Evolutionary conservation across 1,140 invertebrate species (phyloP).

Genomic region (Brachionus rubens): DNA sequence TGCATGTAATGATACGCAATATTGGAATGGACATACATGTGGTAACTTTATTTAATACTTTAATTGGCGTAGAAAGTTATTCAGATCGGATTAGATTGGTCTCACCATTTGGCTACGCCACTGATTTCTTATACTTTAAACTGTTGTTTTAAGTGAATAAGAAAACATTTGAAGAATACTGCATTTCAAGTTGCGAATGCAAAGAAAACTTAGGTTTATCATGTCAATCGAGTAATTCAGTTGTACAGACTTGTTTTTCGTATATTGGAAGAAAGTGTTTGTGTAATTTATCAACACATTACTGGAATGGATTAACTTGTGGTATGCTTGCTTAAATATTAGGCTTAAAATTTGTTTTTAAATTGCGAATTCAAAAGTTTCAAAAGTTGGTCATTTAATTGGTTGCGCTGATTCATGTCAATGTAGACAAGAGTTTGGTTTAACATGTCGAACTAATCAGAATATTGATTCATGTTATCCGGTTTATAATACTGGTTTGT

Average conservation of each 20-base stretch:
- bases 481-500: neutral
- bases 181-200: neutral
- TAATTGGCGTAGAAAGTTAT: too few relatives aligned
- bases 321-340: too few relatives aligned
- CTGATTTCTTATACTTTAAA: too few relatives aligned
- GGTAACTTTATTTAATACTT: too few relatives aligned
- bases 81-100: too few relatives aligned
- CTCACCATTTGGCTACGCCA: too few relatives aligned
- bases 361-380: neutral
- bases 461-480: neutral
- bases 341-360: too few relatives aligned
- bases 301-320: too few relatives aligned
- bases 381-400: neutral
- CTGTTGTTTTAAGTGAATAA: neutral
- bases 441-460: neutral
- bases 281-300: too few relatives aligned
- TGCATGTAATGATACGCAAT: slow-evolving; percentile 7
- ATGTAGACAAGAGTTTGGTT: neutral
- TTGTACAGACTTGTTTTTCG: too few relatives aligned
- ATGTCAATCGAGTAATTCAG: neutral
- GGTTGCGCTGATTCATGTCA: neutral
- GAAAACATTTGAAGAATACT: neutral
- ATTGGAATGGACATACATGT: slow-evolving; percentile 20
- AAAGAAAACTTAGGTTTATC: neutral
- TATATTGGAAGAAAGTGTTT: too few relatives aligned